Conservation (phyloP, 2,888 invertebrate genomes). For the Dorcus parallelipipedus region DNA sequence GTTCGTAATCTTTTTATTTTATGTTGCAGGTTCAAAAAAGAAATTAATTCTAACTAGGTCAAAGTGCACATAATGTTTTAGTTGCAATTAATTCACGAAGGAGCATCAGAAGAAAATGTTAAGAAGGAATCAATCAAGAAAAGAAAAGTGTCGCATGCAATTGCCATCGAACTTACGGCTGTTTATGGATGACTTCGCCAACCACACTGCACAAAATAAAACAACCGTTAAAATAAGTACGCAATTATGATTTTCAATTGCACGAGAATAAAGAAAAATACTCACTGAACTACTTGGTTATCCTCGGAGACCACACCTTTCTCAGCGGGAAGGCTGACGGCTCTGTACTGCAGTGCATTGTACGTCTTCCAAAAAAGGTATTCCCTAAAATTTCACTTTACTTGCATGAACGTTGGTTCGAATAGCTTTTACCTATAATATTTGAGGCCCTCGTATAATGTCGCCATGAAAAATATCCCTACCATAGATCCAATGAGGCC, state of each 20-base stretch:
- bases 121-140: not conserved
- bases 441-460: constrained; percentile 94
- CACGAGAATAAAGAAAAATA: constrained; percentile 33
- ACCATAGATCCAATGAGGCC: constrained; percentile 88
- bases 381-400: constrained; percentile 56
- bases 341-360: constrained; percentile 79
- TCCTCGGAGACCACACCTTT: constrained; percentile 61
- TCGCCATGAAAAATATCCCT: constrained; percentile 86
- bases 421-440: constrained; percentile 62
- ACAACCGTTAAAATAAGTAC: constrained; percentile 15
- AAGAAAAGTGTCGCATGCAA: too few relatives aligned
- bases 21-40: too few relatives aligned
- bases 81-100: not conserved
- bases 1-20: not conserved
- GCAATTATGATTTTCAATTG: not conserved
- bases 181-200: constrained; percentile 68
- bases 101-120: not conserved
- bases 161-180: constrained; percentile 59
- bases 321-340: constrained; percentile 75
- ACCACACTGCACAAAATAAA: constrained; percentile 58
- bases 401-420: not conserved
- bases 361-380: constrained; percentile 85
- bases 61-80: too few relatives aligned
- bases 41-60: too few relatives aligned
- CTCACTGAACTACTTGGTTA: constrained; percentile 77